A percentile compares a stretch with the other conserved stretches of the same genome.
phyloP scores from a whole-genome alignment of 2,797 vertebrate species.

The Tangara arthus region DNA sequence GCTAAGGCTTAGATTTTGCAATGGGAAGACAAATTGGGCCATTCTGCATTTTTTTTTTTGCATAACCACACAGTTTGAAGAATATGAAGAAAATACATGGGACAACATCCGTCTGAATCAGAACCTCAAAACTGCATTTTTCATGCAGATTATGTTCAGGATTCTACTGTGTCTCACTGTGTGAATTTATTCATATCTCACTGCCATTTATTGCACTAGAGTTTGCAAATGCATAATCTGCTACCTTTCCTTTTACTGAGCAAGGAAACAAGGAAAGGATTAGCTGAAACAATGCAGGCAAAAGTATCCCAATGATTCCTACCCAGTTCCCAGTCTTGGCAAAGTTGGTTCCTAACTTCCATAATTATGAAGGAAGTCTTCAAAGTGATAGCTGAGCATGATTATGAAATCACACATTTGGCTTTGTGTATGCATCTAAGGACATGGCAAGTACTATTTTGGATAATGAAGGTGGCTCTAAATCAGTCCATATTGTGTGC shows the following conservation, averaged over 20 bases:
- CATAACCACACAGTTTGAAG: neutral
- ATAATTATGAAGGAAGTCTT: neutral
- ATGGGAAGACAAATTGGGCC: neutral
- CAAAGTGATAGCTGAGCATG: neutral
- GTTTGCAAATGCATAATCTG: neutral
- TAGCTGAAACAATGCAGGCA: neutral
- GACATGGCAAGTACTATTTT: fast-evolving
- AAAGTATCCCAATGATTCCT: neutral
- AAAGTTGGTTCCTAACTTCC: neutral
- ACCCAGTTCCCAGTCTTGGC: neutral
- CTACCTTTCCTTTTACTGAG: neutral
- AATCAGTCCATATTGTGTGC: neutral
- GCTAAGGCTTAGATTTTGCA: neutral
- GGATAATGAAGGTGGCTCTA: neutral
- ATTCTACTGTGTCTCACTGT: neutral
- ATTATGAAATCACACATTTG: neutral
- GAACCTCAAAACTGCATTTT: neutral
- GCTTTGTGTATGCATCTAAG: neutral
- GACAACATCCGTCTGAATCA: neutral
- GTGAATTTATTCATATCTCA: neutral
- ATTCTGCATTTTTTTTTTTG: neutral
- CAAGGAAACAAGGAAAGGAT: neutral
- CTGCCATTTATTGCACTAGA: neutral
- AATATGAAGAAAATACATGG: neutral
- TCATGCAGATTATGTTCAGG: neutral